Base-by-base conservation (phyloP, 2,113 vertebrate genomes). In the Tetrax tetrax region DNA sequence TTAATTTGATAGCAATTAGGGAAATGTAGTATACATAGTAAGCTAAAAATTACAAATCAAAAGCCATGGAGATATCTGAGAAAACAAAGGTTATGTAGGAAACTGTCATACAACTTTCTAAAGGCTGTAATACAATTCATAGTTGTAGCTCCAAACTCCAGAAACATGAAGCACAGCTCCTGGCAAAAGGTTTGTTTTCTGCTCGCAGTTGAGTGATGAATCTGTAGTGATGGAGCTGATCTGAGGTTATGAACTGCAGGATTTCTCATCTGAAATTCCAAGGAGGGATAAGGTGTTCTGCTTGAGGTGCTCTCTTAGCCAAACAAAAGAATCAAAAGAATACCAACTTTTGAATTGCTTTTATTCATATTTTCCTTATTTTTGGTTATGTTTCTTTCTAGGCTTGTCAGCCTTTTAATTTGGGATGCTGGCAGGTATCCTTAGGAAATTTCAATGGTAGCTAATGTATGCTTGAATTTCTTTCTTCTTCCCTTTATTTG, bases 391-490 rank as follows among this genome's bases (percentile, higher is more conserved):
- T 78, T 90, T 94, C 81, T 66, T 83, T 74, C 64, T 78, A 68
- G 72, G 31, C 35, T 92, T 81, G 72, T 68, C 80, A 81, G 56
- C 27, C 71, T 89, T 86, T 90, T 78, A 51, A 50, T 82, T 75
- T 95, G 72, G 33, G 84, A 83, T 88, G 38, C 85, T 90, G 88
- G 83, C 83, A 92, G 82, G 37, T 78, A 71, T 45, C 76, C 80
- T 78, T 66, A 79, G 86, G 92, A 93, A 86, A 84, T 87, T 68
- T 79, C 74, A 86, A 68, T 81, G 81, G 69, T 89, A 91, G 91
- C 51, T 81, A 22, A 88, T 92, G 12, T 74, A 89, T 83, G 25
- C 64, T 92, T 48, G 31, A 77, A 53, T 89, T 23, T 89, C 56
- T 85, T 71, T 78, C 33, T 61, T 77, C 57, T 75, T 88, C 31